Evolutionary conservation across 35 echinoderm and acorn worm genomes (phyloP).

Genomic region (Stichopus chloronotus): DNA sequence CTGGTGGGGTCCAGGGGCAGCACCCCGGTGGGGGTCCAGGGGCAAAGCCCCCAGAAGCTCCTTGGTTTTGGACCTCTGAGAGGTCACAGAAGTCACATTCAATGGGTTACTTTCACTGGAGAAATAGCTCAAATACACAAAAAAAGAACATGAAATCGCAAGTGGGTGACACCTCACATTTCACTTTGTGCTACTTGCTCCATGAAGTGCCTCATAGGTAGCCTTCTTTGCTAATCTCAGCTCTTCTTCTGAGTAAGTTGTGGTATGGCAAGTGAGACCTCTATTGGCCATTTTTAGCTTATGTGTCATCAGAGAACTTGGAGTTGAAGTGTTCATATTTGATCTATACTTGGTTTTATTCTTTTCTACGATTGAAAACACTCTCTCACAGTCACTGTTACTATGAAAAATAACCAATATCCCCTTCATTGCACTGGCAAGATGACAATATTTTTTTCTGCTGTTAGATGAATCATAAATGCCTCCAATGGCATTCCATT

Average conservation of each 20-base stretch:
- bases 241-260: conserved; percentile 1
- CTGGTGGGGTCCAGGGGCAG: too few species aligned
- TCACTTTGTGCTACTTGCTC: background rate
- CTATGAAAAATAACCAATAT: conserved; percentile 48
- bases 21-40: too few species aligned
- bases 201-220: background rate
- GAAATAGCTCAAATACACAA: background rate
- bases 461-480: conserved; percentile 21
- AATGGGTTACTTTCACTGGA: too few species aligned
- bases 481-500: conserved; percentile 6
- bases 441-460: conserved; percentile 2
- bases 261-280: conserved; percentile 1
- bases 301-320: too few species aligned
- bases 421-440: conserved; percentile 22
- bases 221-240: background rate
- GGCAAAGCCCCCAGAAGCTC: background rate
- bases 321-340: conserved; percentile 40
- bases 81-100: background rate
- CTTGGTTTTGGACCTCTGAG: background rate
- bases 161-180: background rate
- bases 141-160: background rate
- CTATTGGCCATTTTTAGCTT: too few species aligned
- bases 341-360: conserved; percentile 42
- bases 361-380: conserved; percentile 57
- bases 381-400: conserved; percentile 58